Conservation (phyloP, 1,140 invertebrate genomes). For the Lepidostoma basale region DNA sequence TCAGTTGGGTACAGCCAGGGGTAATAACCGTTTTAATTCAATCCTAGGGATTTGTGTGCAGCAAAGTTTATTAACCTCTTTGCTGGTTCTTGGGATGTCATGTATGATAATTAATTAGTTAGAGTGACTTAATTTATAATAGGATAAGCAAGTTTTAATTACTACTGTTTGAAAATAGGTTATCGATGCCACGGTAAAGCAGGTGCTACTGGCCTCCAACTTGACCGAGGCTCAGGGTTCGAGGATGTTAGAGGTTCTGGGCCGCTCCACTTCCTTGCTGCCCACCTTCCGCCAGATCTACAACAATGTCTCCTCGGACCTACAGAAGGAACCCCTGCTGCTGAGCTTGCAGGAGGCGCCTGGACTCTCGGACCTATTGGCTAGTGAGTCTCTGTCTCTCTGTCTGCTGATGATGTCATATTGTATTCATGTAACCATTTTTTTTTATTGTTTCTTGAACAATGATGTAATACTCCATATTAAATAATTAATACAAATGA, state of each 20-base stretch:
- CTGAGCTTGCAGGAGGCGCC: constrained; percentile 46
- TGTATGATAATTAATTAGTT: no score
- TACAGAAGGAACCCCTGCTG: constrained; percentile 53
- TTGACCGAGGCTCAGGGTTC: constrained; percentile 58
- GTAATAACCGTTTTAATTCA: no score
- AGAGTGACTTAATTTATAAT: no score
- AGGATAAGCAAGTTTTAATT: no score
- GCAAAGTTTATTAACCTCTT: no score
- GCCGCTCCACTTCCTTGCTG: constrained; percentile 55
- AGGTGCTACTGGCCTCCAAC: constrained; percentile 60
- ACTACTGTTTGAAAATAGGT: no score
- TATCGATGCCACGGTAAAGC: constrained; percentile 55
- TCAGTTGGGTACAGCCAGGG: no score
- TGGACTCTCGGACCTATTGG: constrained; percentile 31
- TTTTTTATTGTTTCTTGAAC: not conserved
- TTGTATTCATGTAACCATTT: not conserved
- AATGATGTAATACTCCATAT: no score
- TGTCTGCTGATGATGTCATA: not conserved
- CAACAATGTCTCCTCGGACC: constrained; percentile 45
- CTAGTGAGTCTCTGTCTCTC: constrained; percentile 37
- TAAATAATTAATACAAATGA: no score
- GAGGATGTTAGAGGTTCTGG: constrained; percentile 54
- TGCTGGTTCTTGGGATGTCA: no score
- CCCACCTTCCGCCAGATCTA: constrained; percentile 55
- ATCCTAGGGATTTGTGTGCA: no score